Evolutionary conservation across 2,888 invertebrate species (phyloP), one percentile per base, ranked within the genome.

Genomic region (Cancer borealis): DNA sequence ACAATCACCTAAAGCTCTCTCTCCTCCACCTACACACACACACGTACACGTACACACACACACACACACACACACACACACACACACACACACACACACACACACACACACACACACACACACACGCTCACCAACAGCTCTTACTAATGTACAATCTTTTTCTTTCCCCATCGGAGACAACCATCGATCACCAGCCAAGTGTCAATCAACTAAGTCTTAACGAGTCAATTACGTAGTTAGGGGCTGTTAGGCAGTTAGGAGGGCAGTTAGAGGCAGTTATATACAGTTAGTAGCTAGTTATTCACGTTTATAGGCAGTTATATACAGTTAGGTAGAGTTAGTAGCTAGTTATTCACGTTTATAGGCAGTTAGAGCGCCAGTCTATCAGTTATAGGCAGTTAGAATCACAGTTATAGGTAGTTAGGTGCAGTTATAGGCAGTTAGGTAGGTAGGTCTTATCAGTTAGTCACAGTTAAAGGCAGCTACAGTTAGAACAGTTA

Each of bases 71-170:
- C n/a, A 4, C 0, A 73, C 73, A 73, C n/a, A n/a, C n/a, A 73
- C 73, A 73, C n/a, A 73, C 66, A 73, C 21, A 4, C 4, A 73
- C 66, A 73, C n/a, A 73, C 92, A 47, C 46, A 73, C n/a, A n/a
- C n/a, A 73, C 73, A 73, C n/a, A 73, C 66, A 73, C 21, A 4
- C 4, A 73, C 66, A 73, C n/a, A 73, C 92, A 47, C 54, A 54
- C 92, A 30, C 60, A 90, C 94, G 84, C 90, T 84, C 79, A 84
- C 39, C 26, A 91, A 46, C 26, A 91, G n/a, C 95, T 93, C 95
- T 95, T 96, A 96, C 96, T 96, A 96, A 96, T 96, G 95, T 95
- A 93, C 95, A 96, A 94, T 96, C 96, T 96, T 96, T 96, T 96
- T 96, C 96, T 96, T 96, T 96, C 96, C 96, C 96, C 96, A 95